Evolutionary conservation across 2,113 vertebrate species (phyloP).

Genomic region (Gobiocypris rarus): DNA sequence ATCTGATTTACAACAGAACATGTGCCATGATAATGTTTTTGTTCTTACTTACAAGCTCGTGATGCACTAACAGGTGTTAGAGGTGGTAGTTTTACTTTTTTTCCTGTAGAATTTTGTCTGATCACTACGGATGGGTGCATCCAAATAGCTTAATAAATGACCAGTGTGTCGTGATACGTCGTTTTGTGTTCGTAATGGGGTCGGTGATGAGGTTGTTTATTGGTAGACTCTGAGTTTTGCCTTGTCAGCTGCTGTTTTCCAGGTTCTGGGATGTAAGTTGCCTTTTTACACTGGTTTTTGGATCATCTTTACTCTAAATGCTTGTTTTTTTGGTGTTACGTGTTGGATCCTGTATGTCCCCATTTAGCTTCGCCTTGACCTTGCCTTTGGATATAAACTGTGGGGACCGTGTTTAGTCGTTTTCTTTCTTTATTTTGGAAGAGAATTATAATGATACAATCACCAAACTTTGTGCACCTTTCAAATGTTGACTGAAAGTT

Average conservation of each 20-base stretch:
- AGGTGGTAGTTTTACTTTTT: background rate
- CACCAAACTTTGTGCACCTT: constrained; percentile 44
- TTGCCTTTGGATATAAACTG: constrained; percentile 23
- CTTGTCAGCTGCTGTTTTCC: constrained; percentile 53
- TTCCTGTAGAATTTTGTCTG: background rate
- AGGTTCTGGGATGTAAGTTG: constrained; percentile 26
- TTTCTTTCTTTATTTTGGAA: background rate
- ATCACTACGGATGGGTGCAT: background rate
- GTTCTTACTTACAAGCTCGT: background rate
- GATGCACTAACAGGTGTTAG: constrained; percentile 1
- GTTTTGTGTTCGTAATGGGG: background rate
- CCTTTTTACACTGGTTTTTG: constrained; percentile 31
- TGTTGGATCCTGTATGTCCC: constrained; percentile 35
- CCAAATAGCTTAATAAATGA: background rate
- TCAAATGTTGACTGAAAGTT: constrained; percentile 20
- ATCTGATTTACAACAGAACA: background rate
- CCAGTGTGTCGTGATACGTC: background rate
- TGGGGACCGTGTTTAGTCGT: background rate
- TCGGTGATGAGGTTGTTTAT: constrained; percentile 13
- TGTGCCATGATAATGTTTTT: background rate
- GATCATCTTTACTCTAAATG: background rate
- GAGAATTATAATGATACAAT: constrained; percentile 27
- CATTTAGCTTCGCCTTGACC: constrained; percentile 38
- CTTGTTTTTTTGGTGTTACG: constrained; percentile 42
- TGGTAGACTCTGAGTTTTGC: constrained; percentile 20